Evolutionary conservation across 1,140 invertebrate species (phyloP).

Genomic region (Brachionus asplanchnoidis): DNA sequence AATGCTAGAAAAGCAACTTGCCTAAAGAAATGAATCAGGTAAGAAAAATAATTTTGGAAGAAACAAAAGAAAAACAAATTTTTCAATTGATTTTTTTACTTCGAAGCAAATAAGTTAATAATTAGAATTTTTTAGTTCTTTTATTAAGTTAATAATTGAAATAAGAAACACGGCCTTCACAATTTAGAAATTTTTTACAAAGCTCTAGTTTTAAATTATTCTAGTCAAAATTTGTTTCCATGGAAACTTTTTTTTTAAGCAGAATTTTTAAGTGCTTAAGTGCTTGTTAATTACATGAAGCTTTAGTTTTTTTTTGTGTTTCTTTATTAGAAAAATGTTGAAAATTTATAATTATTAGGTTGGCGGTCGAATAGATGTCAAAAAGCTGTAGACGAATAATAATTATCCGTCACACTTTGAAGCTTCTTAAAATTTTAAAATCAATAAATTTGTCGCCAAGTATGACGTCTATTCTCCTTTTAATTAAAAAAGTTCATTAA

Average conservation of each 20-base stretch:
- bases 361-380: neutral
- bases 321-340: neutral
- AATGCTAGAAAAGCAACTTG: neutral
- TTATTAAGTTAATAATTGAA: conserved; percentile 20
- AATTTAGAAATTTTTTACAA: neutral
- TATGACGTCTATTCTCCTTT: neutral
- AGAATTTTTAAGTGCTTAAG: conserved; percentile 11
- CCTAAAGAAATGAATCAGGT: neutral
- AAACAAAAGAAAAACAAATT: conserved; percentile 30
- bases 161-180: conserved; percentile 10
- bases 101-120: conserved; percentile 27
- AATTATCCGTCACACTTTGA: neutral
- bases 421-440: neutral
- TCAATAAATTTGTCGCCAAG: neutral
- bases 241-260: neutral
- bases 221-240: neutral
- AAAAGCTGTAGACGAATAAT: neutral
- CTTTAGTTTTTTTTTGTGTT: neutral
- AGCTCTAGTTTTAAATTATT: neutral
- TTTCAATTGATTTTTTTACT: neutral
- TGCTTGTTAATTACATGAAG: conserved; percentile 28
- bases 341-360: neutral
- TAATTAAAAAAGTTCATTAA: neutral
- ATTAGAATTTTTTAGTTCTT: conserved; percentile 10
- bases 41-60: neutral